A percentile compares a stretch with the other conserved stretches of the same genome.
phyloP scores from a whole-genome alignment of 2,888 invertebrate species.

The Ochropleura plecta region DNA sequence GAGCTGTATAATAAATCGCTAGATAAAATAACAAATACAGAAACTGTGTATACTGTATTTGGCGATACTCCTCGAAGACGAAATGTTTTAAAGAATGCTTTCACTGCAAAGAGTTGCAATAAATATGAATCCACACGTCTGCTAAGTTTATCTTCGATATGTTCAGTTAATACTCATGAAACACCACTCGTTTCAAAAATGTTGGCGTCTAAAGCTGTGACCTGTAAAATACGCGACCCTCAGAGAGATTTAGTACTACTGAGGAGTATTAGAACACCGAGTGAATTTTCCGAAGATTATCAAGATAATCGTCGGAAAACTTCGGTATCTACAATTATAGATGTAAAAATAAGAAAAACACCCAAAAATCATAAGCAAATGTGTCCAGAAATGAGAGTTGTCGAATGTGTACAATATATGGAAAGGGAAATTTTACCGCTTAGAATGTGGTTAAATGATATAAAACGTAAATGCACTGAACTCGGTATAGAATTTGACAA shows the following conservation, averaged over 20 bases:
- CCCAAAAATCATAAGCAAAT: slow-evolving; percentile 17
- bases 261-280: slow-evolving; percentile 24
- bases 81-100: not conserved
- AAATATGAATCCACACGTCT: slow-evolving; percentile 61
- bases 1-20: slow-evolving; percentile 34
- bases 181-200: slow-evolving; percentile 37
- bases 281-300: slow-evolving; percentile 26
- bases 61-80: not conserved
- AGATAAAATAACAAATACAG: slow-evolving; percentile 67
- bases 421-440: slow-evolving; percentile 82
- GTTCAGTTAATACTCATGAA: slow-evolving; percentile 74
- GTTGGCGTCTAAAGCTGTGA: slow-evolving; percentile 60
- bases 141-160: slow-evolving; percentile 76
- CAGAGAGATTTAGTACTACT: slow-evolving; percentile 41
- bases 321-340: slow-evolving; percentile 30
- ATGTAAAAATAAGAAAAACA: slow-evolving; percentile 17
- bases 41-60: slow-evolving; percentile 33
- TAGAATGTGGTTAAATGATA: slow-evolving; percentile 78
- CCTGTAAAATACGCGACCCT: slow-evolving; percentile 52
- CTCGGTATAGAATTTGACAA: slow-evolving; percentile 67
- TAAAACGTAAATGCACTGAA: slow-evolving; percentile 76
- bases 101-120: not conserved
- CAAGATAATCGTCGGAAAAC: not conserved
- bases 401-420: slow-evolving; percentile 75
- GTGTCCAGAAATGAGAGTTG: slow-evolving; percentile 76